Conservation (phyloP, 2,797 vertebrate species). For the Syncerus caffer region DNA sequence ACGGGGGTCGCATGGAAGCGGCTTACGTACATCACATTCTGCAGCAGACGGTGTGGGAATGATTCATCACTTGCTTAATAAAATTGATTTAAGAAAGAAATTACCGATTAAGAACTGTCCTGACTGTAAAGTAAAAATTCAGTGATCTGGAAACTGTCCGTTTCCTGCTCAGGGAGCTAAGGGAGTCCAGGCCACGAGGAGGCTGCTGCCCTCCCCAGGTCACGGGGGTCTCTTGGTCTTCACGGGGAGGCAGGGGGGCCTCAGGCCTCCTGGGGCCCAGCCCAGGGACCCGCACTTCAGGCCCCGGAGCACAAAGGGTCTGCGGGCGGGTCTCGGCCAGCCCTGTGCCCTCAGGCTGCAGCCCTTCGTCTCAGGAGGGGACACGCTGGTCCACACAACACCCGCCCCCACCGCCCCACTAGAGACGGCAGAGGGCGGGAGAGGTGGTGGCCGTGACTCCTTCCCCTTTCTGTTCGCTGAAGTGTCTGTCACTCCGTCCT, state of each 20-base stretch:
- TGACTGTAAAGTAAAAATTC: not conserved
- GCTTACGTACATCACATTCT: fast-evolving
- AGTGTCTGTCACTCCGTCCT: too few relatives aligned
- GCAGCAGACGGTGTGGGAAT: not conserved
- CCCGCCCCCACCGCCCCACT: fast-evolving
- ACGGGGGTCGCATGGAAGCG: fast-evolving
- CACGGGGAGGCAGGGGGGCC: fast-evolving
- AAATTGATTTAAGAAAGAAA: not conserved
- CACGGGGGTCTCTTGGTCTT: not conserved
- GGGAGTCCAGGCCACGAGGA: not conserved
- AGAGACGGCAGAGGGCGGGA: not conserved
- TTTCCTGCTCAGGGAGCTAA: not conserved
- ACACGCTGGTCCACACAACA: too few relatives aligned
- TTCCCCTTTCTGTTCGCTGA: fast-evolving
- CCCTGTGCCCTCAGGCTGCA: too few relatives aligned
- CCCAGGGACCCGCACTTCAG: not conserved
- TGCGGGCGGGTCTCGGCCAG: not conserved
- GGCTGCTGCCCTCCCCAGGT: fast-evolving
- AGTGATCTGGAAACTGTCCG: not conserved
- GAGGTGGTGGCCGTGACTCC: not conserved
- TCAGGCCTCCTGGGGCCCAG: not conserved
- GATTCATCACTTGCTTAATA: not conserved
- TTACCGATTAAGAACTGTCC: not conserved
- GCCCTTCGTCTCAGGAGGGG: not conserved
- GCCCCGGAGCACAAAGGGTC: not conserved